These are phyloP conservation scores for Meandrina meandrites DNA, from an alignment of 92 coral and sea anemone genomes.

Conservation along the genomic window DNA sequence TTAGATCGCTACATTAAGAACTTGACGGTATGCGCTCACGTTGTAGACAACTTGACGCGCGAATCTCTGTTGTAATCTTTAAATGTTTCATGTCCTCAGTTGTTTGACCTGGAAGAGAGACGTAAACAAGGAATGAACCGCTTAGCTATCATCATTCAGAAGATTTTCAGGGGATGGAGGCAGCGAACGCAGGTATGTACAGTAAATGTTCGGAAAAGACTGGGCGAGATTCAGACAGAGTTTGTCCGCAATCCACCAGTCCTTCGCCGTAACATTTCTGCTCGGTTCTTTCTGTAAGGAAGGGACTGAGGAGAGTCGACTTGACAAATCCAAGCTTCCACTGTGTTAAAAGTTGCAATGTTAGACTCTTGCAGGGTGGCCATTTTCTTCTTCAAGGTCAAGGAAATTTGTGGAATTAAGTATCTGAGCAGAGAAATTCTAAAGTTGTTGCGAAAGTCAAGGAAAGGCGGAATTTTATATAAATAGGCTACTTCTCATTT, in stretches of 20 bases:
- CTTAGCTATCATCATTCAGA: constrained; percentile 92
- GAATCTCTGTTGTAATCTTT: background rate
- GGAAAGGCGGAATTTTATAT: background rate
- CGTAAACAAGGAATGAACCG: constrained; percentile 85
- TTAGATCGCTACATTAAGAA: background rate
- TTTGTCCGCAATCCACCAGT: background rate
- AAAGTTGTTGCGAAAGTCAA: background rate
- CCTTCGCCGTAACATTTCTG: background rate
- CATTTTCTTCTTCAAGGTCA: background rate
- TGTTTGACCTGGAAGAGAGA: constrained; percentile 91
- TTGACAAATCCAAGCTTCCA: background rate
- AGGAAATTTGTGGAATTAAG: background rate
- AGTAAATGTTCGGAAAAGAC: background rate
- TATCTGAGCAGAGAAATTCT: background rate
- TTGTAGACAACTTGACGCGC: background rate
- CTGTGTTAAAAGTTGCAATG: background rate
- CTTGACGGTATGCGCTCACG: background rate
- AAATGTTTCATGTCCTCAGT: constrained; percentile 45
- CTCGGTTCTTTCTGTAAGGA: background rate
- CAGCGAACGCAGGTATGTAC: constrained; percentile 73
- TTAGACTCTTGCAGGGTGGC: background rate
- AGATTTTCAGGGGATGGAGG: constrained; percentile 87
- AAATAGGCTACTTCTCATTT: too few relatives aligned
- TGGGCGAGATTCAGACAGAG: background rate
- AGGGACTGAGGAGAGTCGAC: background rate